These are phyloP conservation scores for Palythoa heliodiscus DNA, from an alignment of 92 coral and sea anemone genomes.

Conservation along the genomic window DNA sequence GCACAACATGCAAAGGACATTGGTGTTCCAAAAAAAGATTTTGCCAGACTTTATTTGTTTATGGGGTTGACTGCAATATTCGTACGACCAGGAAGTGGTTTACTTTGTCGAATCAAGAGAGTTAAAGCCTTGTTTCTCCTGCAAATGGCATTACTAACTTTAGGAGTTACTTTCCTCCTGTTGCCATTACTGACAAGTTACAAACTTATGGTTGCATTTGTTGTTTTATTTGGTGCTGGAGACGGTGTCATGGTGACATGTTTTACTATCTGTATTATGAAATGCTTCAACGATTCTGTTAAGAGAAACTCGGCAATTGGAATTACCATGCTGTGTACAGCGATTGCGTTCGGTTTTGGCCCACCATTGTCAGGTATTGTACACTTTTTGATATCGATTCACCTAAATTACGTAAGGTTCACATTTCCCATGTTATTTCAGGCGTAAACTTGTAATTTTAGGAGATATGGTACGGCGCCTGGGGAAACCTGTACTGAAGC, in stretches of 20 bases:
- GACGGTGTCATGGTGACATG: slow-evolving; percentile 26
- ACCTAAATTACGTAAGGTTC: too few relatives aligned
- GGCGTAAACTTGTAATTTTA: too few relatives aligned
- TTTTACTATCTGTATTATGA: neutral
- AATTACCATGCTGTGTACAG: neutral
- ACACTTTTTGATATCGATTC: neutral
- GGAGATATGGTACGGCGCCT: too few relatives aligned
- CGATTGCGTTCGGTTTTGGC: neutral
- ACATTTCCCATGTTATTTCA: too few relatives aligned
- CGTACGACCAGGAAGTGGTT: slow-evolving; percentile 26
- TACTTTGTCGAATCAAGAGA: slow-evolving; percentile 23
- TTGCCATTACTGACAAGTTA: slow-evolving; percentile 1
- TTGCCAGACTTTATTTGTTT: slow-evolving; percentile 13
- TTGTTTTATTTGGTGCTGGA: slow-evolving; percentile 4
- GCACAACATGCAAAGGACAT: slow-evolving; percentile 34
- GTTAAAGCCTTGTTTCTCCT: slow-evolving; percentile 29
- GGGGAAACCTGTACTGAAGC: too few relatives aligned
- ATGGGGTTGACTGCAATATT: slow-evolving; percentile 2
- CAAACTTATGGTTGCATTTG: neutral
- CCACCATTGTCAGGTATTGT: slow-evolving; percentile 29
- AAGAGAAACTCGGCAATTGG: slow-evolving; percentile 19
- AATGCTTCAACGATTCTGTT: slow-evolving; percentile 12
- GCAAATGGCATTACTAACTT: neutral
- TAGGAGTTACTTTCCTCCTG: slow-evolving; percentile 9
- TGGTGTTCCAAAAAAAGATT: neutral